phyloP scores from a whole-genome alignment of 2,888 invertebrate species.

The Pegoplata infirma region DNA sequence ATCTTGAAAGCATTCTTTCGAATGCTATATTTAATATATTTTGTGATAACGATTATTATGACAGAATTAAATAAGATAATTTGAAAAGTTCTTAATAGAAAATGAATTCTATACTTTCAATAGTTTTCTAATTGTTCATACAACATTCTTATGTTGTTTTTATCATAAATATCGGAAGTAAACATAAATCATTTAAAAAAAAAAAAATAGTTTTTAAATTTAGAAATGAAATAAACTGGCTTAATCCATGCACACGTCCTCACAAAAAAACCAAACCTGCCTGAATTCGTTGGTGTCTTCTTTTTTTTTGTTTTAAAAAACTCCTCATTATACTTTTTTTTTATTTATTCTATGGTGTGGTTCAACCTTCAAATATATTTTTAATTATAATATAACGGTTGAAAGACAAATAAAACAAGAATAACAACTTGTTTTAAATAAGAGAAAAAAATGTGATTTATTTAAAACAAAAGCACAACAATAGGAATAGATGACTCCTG shows the following conservation, averaged over 20 bases:
- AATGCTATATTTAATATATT: too few species aligned
- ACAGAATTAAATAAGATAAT: too few species aligned
- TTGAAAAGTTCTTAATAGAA: background rate
- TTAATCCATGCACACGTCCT: slow-evolving; percentile 24
- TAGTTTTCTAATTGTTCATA: background rate
- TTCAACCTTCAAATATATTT: slow-evolving; percentile 45
- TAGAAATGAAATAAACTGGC: slow-evolving; percentile 36
- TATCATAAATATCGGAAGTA: slow-evolving; percentile 34
- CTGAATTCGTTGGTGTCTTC: background rate
- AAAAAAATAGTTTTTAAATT: slow-evolving; percentile 15
- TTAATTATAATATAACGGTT: slow-evolving; percentile 44
- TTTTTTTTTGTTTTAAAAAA: too few species aligned
- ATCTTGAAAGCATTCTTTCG: too few species aligned
- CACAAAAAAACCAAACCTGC: background rate
- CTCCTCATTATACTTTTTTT: background rate
- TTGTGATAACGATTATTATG: too few species aligned
- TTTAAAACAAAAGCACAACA: slow-evolving; percentile 17
- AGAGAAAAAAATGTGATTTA: slow-evolving; percentile 44
- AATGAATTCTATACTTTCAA: background rate
- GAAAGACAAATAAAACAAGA: slow-evolving; percentile 24
- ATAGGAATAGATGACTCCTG: slow-evolving; percentile 3
- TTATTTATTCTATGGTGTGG: slow-evolving; percentile 23
- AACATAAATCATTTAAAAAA: slow-evolving; percentile 27
- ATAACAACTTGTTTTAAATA: slow-evolving; percentile 32
- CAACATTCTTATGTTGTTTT: background rate